Evolutionary conservation across 2,797 vertebrate species (phyloP).

Genomic region (Glossophaga mutica): DNA sequence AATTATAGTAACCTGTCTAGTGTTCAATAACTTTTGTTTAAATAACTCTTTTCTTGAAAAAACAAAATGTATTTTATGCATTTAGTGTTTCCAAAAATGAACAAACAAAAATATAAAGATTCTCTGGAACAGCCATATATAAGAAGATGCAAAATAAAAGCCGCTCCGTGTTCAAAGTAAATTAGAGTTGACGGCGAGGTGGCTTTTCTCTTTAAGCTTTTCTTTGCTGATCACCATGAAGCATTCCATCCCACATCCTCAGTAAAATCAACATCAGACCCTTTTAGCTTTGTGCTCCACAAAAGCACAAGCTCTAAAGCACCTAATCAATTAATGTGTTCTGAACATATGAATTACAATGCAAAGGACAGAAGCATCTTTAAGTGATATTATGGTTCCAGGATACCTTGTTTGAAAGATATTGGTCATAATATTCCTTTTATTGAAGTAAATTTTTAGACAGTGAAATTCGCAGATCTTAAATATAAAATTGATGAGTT

Average conservation of each 20-base stretch:
- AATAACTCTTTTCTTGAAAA: neutral
- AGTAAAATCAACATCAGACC: neutral
- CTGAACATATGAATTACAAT: neutral
- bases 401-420: neutral
- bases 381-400: neutral
- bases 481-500: neutral
- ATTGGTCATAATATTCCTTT: neutral
- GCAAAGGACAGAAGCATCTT: neutral
- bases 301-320: neutral
- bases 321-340: neutral
- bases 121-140: neutral
- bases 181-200: neutral
- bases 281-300: neutral
- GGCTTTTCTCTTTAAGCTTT: neutral
- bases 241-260: neutral
- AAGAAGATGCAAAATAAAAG: neutral
- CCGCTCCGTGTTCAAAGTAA: neutral
- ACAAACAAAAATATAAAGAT: neutral
- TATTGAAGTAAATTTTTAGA: neutral
- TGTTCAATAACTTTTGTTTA: neutral
- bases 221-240: neutral
- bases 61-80: neutral
- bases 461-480: neutral
- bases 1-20: neutral
- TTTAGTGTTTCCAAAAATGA: neutral